phyloP scores from a whole-genome alignment of 2,797 vertebrate genomes.

The Pogonophryne albipinna region DNA sequence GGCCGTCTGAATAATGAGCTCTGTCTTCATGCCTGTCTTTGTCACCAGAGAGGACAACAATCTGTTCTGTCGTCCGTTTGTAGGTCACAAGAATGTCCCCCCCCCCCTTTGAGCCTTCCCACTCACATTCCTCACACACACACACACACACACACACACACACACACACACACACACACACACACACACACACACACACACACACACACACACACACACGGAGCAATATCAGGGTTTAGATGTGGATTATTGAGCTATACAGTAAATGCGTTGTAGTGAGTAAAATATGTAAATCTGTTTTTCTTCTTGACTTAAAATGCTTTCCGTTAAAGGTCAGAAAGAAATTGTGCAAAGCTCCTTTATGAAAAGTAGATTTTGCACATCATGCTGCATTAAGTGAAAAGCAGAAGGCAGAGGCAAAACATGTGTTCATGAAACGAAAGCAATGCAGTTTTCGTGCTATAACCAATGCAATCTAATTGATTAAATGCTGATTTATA shows the following conservation, averaged over 20 bases:
- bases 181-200: conserved; percentile 43
- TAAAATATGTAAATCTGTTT: too few relatives aligned
- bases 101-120: conserved; percentile 73
- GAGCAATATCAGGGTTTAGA: neutral
- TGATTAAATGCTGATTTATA: too few relatives aligned
- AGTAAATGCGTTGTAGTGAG: neutral
- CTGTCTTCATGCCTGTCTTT: conserved; percentile 51
- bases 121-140: conserved; percentile 71
- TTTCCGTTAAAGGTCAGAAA: too few relatives aligned
- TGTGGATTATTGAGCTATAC: neutral
- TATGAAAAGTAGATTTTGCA: too few relatives aligned
- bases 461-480: too few relatives aligned
- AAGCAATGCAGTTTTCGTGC: too few relatives aligned
- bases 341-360: too few relatives aligned
- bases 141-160: conserved; percentile 69
- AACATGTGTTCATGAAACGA: too few relatives aligned
- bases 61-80: conserved; percentile 62
- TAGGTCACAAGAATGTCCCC: conserved; percentile 64
- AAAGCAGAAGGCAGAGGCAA: too few relatives aligned
- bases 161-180: conserved; percentile 48
- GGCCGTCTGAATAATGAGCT: conserved; percentile 48
- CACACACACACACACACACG: conserved; percentile 39
- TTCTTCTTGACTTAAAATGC: too few relatives aligned
- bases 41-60: conserved; percentile 55
- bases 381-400: too few relatives aligned